Base-by-base conservation (phyloP, 53 echinoderm and acorn worm species). In the Astropecten irregularis region DNA sequence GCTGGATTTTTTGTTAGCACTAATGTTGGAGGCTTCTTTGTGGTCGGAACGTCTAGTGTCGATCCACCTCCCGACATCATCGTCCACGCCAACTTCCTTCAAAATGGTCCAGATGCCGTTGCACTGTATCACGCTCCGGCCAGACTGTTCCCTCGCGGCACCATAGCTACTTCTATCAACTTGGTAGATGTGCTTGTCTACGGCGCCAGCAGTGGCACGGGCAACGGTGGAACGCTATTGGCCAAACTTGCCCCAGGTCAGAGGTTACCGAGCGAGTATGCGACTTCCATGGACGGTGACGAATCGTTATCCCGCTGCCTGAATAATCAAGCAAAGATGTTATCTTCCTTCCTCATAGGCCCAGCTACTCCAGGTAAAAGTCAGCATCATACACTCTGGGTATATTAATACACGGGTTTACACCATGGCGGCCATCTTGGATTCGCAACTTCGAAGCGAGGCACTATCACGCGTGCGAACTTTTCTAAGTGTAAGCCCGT, bases 71-170 rank as follows among this genome's bases (percentile, higher is more conserved):
- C 93, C 32, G 83, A 92, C 57, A 65, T 88, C 49, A 25, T 85
- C 19, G 76, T 97, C 9, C 68, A 49, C 1, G 44, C 77, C 18
- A 71, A 87, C 83, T 95, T 95, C 66, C 46, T 97, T 11, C 92
- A 97, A 47, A 54, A 82, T 27, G 97, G 97, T 40, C 97, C 94
- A 7, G 97, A 94, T 76, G 97, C 97, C 0, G 83, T 92, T 0
- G 97, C 89, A 23, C 85, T 97, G 21, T 97, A 94, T 81, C 46
- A 81, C 18, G 72, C 69, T 15, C 31, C 66, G 10, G 64, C 83
- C 4, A 48, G 77, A 9, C 77, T 85, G 71, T 88, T 92, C 11
- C 96, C 96, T 2, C 69, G 88, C 9, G 94, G 89, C 16, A 82
- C 94, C 28, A 46, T 50, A 15, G 69, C 85, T 14, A 82, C 90